A percentile compares a stretch with the other conserved stretches of the same genome.
Conservation (phyloP, 1,140 invertebrate species). For the Potamilus streckersoni region DNA sequence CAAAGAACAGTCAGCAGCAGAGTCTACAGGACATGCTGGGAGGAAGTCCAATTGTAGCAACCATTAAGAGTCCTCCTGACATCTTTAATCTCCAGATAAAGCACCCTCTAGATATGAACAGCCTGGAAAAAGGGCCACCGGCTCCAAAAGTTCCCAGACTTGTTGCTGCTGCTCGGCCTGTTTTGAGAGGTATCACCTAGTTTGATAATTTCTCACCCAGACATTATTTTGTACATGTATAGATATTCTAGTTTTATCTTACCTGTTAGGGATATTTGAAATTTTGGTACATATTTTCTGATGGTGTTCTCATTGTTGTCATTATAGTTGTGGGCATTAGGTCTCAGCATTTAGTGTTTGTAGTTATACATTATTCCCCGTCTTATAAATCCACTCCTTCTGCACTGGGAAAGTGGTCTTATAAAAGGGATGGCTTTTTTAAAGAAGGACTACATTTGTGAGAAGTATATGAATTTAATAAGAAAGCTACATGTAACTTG, state of each 20-base stretch:
- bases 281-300: neutral
- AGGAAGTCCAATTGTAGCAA: slow-evolving; percentile 55
- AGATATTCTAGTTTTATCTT: too few species aligned
- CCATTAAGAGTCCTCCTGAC: slow-evolving; percentile 49
- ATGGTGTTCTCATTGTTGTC: neutral
- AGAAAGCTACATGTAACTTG: too few species aligned
- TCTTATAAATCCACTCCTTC: too few species aligned
- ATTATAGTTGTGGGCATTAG: slow-evolving; percentile 4
- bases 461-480: too few species aligned
- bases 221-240: too few species aligned
- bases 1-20: slow-evolving; percentile 29
- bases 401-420: too few species aligned
- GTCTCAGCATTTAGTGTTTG: neutral
- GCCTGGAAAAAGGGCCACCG: slow-evolving; percentile 60
- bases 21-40: slow-evolving; percentile 54
- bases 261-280: neutral
- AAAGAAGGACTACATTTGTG: too few species aligned
- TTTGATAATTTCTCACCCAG: too few species aligned
- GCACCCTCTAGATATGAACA: slow-evolving; percentile 53
- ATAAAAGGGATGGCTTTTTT: too few species aligned
- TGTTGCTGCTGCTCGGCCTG: too few species aligned
- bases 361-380: too few species aligned
- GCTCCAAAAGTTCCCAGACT: slow-evolving; percentile 27
- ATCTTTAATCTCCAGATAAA: slow-evolving; percentile 50
- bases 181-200: too few species aligned